Base-by-base conservation (phyloP, 2,797 vertebrate genomes). In the Eutrigla gurnardus region DNA sequence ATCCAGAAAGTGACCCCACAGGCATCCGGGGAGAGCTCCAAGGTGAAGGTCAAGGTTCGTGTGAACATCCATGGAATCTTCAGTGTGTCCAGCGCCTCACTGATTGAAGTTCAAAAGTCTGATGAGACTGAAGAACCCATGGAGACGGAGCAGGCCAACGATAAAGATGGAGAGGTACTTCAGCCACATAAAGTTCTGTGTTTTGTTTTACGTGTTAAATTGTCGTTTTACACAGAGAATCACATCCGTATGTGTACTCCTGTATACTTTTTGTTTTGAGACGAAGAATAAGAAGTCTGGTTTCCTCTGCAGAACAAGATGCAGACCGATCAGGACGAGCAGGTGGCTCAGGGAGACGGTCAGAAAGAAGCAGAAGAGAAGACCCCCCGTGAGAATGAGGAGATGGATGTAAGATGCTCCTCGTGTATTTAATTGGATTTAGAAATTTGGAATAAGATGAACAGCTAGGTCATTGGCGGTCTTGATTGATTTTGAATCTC, bases 31-130 rank as follows among this genome's bases (percentile, higher is more conserved):
- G 97, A 98, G 83, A 98, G 97, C 90, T 96, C 98, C 36, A 99
- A 98, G 91, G 96, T 99, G 57, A 99, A 99, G 85, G 98, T 99
- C 42, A 99, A 99, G 86, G 98, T 99, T 36, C 95, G 98, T 33
- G 95, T 99, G 47, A 99, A 98, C 40, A 95, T 99, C 63, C 98
- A 99, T 0, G 98, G 98, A 2, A 94, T 98, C 90, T 99, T 99
- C 91, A 98, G 97, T 5, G 97, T 99, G 67, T 98, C 98, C 77
- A 97, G 97, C 46, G 98, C 98, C 6, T 98, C 97, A 39, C 91
- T 99, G 81, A 97, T 99, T 71, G 98, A 99, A 73, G 95, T 99
- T 54, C 94, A 96, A 70, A 99, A 99, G 77, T 94, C 94, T 10
- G 95, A 97, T 37, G 98, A 98, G 72, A 93, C 91, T 0, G 98